These are phyloP conservation scores for Neuroterus valhalla DNA, from an alignment of 1,140 invertebrate species.

Conservation along the genomic window DNA sequence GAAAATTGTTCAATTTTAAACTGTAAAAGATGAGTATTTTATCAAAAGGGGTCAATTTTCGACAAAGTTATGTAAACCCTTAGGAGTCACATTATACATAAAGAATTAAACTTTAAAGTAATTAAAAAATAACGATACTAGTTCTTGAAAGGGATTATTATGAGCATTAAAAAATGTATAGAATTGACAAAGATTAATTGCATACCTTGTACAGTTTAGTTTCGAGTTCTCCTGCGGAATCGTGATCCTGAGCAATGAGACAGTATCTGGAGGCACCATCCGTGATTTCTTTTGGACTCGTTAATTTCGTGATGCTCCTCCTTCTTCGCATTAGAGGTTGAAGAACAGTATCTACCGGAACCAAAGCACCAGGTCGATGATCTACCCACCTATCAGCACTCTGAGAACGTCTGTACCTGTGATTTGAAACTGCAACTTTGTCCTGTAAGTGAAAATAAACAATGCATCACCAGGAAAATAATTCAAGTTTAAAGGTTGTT, in stretches of 20 bases:
- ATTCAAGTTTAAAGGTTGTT: neutral
- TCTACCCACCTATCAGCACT: conserved; percentile 93
- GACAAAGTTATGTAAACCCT: no score
- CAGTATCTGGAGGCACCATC: conserved; percentile 89
- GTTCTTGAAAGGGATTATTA: no score
- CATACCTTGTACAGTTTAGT: conserved; percentile 93
- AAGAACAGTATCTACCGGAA: conserved; percentile 88
- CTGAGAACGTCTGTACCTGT: conserved; percentile 84
- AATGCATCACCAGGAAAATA: neutral
- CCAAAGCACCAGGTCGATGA: conserved; percentile 85
- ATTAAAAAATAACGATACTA: no score
- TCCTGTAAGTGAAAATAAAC: conserved; percentile 53
- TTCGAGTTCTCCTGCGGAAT: conserved; percentile 93
- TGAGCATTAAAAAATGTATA: neutral
- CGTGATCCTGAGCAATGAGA: conserved; percentile 92
- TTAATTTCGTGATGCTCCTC: conserved; percentile 89
- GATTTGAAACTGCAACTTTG: conserved; percentile 79
- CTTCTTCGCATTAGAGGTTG: conserved; percentile 89
- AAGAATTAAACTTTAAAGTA: no score
- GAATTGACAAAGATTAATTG: conserved; percentile 10
- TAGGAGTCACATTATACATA: no score
- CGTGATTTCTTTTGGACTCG: conserved; percentile 75
- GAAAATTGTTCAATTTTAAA: no score
- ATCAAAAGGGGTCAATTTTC: no score
- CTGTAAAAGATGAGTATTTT: no score